Evolutionary conservation across 1,140 invertebrate genomes (phyloP), one percentile per base, ranked within the genome.

Genomic region (Drosophila equinoxialis): DNA sequence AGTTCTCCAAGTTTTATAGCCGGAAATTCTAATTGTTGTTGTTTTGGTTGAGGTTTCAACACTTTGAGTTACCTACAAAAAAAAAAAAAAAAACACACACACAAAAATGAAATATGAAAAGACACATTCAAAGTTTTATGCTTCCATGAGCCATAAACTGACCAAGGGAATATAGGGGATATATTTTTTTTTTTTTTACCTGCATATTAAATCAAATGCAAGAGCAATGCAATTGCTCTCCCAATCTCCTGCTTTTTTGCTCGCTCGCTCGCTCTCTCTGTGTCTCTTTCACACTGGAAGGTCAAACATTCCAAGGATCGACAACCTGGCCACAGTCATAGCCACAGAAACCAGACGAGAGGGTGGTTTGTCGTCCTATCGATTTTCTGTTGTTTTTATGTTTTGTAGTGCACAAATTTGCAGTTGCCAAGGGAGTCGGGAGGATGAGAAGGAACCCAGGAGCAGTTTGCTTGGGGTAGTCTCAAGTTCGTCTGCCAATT

Each of bases 401-500:
- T 51, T 84, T 84, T 59, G 81, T 84, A 77, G 55, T 67, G 33
- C 60, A 42, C 35, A 41, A 41, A 81, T 77, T 79, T 73, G 71
- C 75, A 65, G 82, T 72, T 79, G 82, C 75, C 65, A 68, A 58
- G 67, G 62, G 42, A 64, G 75, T 67, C 84, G 65, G 45, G 45
- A 23, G 45, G 10, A 51, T 20, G 45, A 23, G 45, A 11, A 20
- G 45, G 45, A 51, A 6, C 7, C 17, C 45, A 51, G 45, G 17
- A 51, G 45, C 17, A 51, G 45, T 5, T 51, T 11, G 45, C 45
- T 87, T 87, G 84, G 84, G 84, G 84, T 87, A 87, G 84, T 87
- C 84, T 89, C 84, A 84, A 87, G 84, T 84, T 87, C 77, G 85
- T 89, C 81, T 89, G 84, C 84, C 84, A 87, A 87, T 87, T 87